Base-by-base conservation (phyloP, 2,888 invertebrate genomes). In the Pyrochroa serraticornis region DNA sequence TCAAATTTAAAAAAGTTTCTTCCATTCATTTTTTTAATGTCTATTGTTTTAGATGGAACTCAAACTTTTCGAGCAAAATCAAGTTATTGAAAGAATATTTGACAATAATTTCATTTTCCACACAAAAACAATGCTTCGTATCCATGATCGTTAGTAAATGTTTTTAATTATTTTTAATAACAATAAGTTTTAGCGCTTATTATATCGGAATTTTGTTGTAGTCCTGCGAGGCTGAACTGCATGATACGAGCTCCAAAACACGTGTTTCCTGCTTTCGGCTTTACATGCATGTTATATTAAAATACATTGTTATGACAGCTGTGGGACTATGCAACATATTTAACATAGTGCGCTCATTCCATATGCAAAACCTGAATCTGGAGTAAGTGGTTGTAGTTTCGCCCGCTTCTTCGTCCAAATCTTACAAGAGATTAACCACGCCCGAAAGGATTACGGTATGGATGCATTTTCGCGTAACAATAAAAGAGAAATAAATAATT, bases 291-390 rank as follows among this genome's bases (percentile, higher is more conserved):
- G 71, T 72, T 74, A 71, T 74, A 75, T 75, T 74, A 74, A 75
- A 74, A 74, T 75, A 75, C 74, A 75, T 74, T 75, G 75, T 75
- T 75, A 74, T 75, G 75, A 75, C 73, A 75, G 73, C 70, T 69
- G 60, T 63, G 73, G 73, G 74, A 72, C 66, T 67, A 68, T 71
- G 72, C 71, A 71, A 69, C 72, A 72, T 74, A 74, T 73, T 74
- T 72, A 73, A 71, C 71, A 69, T 68, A 64, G 65, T 67, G 62
- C 57, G 61, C 69, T 70, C 69, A 70, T 73, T 70, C 62, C 67
- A 66, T 69, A 74, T 73, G 71, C 71, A 71, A 72, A 73, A 59
- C 59, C 45, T 46, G 59, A 58, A 58, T 58, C 53, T 53, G 48
- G 35, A 36, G 41, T 52, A 58, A 58, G 48, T 52, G 38, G 55